Evolutionary conservation across 2,888 invertebrate species (phyloP).

Genomic region (Arctia plantaginis): DNA sequence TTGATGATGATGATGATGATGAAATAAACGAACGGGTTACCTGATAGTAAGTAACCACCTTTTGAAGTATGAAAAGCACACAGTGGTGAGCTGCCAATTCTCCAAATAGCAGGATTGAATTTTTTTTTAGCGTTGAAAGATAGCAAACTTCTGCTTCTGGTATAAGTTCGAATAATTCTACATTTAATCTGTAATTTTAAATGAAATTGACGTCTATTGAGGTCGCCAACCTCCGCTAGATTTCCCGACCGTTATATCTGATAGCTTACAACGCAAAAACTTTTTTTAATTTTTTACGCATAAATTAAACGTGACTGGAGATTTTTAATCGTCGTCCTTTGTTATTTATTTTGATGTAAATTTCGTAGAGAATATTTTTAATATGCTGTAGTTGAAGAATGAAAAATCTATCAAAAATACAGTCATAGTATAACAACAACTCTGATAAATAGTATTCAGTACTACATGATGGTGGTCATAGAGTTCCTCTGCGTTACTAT

Average conservation of each 20-base stretch:
- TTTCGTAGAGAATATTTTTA: neutral
- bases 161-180: conserved; percentile 19
- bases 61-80: too few species aligned
- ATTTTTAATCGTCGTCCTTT: neutral
- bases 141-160: too few species aligned
- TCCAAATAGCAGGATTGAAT: too few species aligned
- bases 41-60: too few species aligned
- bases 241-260: neutral
- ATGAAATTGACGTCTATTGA: conserved; percentile 20
- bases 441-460: too few species aligned
- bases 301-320: neutral
- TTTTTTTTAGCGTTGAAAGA: too few species aligned
- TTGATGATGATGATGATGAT: too few species aligned
- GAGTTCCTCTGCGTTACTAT: neutral
- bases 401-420: neutral
- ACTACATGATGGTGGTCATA: too few species aligned
- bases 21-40: too few species aligned
- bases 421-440: neutral
- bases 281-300: neutral
- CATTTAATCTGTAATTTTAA: conserved; percentile 33
- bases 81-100: too few species aligned
- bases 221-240: conserved; percentile 19
- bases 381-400: too few species aligned
- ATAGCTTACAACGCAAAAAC: neutral
- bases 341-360: neutral